Evolutionary conservation across 2,113 vertebrate species (phyloP).

Genomic region (Dunckerocampus dactyliophorus): DNA sequence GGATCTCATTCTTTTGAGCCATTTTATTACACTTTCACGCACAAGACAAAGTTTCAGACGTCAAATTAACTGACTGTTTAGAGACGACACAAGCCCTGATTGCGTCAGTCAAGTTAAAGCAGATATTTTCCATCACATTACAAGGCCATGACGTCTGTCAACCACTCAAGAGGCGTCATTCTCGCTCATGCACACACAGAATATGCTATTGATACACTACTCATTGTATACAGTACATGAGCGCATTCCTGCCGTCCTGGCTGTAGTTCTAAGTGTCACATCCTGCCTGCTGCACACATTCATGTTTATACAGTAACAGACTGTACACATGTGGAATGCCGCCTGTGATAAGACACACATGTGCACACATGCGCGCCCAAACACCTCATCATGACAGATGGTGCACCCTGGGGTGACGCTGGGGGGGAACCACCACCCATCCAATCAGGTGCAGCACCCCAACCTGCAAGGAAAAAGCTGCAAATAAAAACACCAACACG

Average conservation of each 20-base stretch:
- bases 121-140: slow-evolving; percentile 18
- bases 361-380: slow-evolving; percentile 26
- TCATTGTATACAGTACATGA: slow-evolving; percentile 32
- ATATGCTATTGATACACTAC: slow-evolving; percentile 10
- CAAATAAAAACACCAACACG: no score
- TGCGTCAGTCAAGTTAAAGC: not conserved
- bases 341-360: slow-evolving; percentile 31
- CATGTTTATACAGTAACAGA: slow-evolving; percentile 44
- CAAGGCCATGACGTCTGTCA: slow-evolving; percentile 48
- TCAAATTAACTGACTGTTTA: slow-evolving; percentile 3
- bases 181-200: slow-evolving; percentile 12
- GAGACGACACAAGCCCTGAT: slow-evolving; percentile 3
- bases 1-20: no score
- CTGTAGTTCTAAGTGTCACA: slow-evolving; percentile 36
- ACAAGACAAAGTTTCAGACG: no score
- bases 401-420: slow-evolving; percentile 23
- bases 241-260: slow-evolving; percentile 29
- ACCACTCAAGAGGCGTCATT: slow-evolving; percentile 27
- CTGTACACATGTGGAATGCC: slow-evolving; percentile 48
- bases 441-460: not conserved
- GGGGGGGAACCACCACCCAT: not conserved
- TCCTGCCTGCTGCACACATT: slow-evolving; percentile 29
- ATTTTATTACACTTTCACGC: no score
- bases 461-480: not conserved
- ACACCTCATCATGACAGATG: slow-evolving; percentile 55